Percentiles rank a stretch among this genome's conserved stretches.
Evolutionary conservation across 2,113 vertebrate species (phyloP).

Genomic region (Anoura caudifer): DNA sequence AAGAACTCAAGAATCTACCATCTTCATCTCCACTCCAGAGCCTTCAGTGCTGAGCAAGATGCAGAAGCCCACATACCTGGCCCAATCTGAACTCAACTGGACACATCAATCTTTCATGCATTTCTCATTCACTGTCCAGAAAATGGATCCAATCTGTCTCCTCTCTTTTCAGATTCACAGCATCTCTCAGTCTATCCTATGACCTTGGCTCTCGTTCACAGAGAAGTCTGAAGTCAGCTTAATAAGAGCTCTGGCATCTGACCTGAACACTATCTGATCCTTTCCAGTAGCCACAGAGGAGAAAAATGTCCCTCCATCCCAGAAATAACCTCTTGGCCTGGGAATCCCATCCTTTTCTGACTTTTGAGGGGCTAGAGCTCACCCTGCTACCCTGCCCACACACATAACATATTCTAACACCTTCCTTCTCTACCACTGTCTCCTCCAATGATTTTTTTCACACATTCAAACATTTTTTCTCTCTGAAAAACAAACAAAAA

Average conservation of each 20-base stretch:
- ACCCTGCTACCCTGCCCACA: neutral
- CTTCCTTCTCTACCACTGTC: neutral
- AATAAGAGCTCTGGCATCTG: neutral
- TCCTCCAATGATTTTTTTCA: neutral
- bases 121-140: conserved; percentile 10
- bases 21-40: neutral
- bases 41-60: neutral
- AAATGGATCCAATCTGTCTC: neutral
- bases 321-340: neutral
- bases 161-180: neutral
- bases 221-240: neutral
- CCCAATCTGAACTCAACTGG: neutral
- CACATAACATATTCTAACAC: neutral
- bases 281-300: neutral
- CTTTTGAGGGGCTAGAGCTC: neutral
- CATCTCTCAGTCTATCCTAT: neutral
- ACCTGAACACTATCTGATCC: neutral
- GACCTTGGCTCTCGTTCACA: neutral
- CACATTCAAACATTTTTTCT: conserved; percentile 3
- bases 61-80: neutral
- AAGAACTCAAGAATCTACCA: neutral
- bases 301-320: neutral
- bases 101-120: neutral
- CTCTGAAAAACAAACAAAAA: neutral
- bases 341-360: neutral